These are phyloP conservation scores for Diuraphis noxia DNA, from an alignment of 1,140 invertebrate genomes.

Conservation along the genomic window DNA sequence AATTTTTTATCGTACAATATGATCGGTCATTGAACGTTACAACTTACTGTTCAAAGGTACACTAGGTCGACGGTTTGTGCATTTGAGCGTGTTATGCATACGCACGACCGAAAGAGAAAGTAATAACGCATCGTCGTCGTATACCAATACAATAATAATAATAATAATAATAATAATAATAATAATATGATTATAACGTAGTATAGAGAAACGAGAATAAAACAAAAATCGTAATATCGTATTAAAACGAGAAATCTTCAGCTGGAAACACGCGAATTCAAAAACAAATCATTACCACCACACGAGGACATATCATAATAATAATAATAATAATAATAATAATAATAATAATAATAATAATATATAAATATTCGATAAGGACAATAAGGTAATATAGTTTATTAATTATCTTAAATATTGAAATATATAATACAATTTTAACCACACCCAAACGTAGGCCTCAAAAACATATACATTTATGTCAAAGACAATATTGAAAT, in stretches of 20 bases:
- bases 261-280: not conserved
- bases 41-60: conserved; percentile 31
- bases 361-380: too few relatives aligned
- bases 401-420: too few relatives aligned
- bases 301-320: not conserved
- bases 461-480: not conserved
- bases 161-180: not conserved
- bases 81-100: conserved; percentile 7
- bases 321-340: too few relatives aligned
- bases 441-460: not conserved
- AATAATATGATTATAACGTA: conserved; percentile 31
- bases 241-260: not conserved
- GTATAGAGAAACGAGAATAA: conserved; percentile 29
- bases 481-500: not conserved
- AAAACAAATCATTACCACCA: not conserved
- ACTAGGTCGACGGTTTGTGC: not conserved
- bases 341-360: too few relatives aligned
- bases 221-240: conserved; percentile 12
- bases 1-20: not conserved
- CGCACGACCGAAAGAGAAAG: conserved; percentile 24
- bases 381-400: too few relatives aligned
- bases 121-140: not conserved
- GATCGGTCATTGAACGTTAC: not conserved
- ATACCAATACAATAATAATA: conserved; percentile 5
- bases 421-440: not conserved